These are phyloP conservation scores for Penaeus vannamei DNA, from an alignment of 1,140 invertebrate species.

Conservation along the genomic window DNA sequence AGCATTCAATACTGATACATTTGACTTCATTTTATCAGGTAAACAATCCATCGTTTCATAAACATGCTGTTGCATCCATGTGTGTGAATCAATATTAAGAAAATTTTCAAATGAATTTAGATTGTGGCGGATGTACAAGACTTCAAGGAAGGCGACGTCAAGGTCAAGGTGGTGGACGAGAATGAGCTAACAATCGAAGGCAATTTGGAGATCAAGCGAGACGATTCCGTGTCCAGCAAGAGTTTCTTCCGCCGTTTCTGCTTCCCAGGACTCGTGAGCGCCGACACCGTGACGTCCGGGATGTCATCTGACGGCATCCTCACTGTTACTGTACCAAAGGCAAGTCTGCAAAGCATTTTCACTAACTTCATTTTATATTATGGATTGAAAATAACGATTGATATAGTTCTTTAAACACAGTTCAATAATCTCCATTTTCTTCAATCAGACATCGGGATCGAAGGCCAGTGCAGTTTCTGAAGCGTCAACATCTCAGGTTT, in stretches of 20 bases:
- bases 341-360: background rate
- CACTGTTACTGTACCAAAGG: conserved; percentile 51
- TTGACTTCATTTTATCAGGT: background rate
- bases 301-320: conserved; percentile 52
- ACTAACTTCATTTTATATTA: no score
- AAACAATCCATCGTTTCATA: no score
- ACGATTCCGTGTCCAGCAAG: conserved; percentile 8
- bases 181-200: conserved; percentile 48
- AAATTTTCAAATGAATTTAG: background rate
- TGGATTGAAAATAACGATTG: no score
- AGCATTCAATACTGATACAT: background rate
- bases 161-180: conserved; percentile 34
- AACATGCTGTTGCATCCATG: no score
- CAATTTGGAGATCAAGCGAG: conserved; percentile 30
- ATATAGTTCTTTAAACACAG: no score
- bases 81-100: background rate
- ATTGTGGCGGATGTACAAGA: conserved; percentile 56
- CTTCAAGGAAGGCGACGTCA: conserved; percentile 43
- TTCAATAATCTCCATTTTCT: no score
- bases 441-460: no score
- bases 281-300: conserved; percentile 24
- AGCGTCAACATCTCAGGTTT: no score
- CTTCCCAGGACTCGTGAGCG: conserved; percentile 34
- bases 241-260: conserved; percentile 43
- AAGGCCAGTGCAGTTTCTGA: no score